Conservation (phyloP, 2,888 invertebrate species). For the Campaea margaritaria region DNA sequence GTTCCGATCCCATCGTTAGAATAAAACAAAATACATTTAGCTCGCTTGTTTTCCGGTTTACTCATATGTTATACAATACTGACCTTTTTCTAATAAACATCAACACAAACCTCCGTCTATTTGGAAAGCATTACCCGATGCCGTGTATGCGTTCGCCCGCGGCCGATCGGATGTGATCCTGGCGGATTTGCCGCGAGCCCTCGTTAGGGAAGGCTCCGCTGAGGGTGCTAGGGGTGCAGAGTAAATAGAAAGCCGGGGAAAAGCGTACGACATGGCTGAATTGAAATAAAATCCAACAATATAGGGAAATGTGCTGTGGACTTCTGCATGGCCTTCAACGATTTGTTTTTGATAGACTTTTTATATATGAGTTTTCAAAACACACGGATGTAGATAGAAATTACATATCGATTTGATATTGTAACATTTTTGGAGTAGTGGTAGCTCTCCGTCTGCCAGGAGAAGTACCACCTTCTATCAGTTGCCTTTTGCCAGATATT, state of each 20-base stretch:
- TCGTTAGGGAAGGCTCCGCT: slow-evolving; percentile 12
- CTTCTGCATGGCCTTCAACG: too few species aligned
- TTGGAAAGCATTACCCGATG: slow-evolving; percentile 15
- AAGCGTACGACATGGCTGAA: neutral
- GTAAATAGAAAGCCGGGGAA: neutral
- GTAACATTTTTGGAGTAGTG: too few species aligned
- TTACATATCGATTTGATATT: too few species aligned
- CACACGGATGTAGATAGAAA: too few species aligned
- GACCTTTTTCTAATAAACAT: slow-evolving; percentile 16
- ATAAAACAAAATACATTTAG: neutral
- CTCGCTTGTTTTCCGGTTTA: neutral
- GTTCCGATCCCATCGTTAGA: too few species aligned
- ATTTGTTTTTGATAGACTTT: too few species aligned
- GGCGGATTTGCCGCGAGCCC: slow-evolving; percentile 25
- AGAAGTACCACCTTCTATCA: too few species aligned
- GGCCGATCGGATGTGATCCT: slow-evolving; percentile 20
- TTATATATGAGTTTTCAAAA: too few species aligned
- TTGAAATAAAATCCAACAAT: neutral
- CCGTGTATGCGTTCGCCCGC: slow-evolving; percentile 7
- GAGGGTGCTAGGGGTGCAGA: neutral
- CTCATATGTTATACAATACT: neutral
- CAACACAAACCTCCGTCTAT: slow-evolving; percentile 6
- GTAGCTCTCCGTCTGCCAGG: too few species aligned
- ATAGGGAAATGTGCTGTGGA: too few species aligned
- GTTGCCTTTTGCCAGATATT: too few species aligned